Percentiles rank a stretch among this genome's conserved stretches.
These are phyloP conservation scores for Polypedilum vanderplanki DNA, from an alignment of 1,140 invertebrate species.

Conservation along the genomic window DNA sequence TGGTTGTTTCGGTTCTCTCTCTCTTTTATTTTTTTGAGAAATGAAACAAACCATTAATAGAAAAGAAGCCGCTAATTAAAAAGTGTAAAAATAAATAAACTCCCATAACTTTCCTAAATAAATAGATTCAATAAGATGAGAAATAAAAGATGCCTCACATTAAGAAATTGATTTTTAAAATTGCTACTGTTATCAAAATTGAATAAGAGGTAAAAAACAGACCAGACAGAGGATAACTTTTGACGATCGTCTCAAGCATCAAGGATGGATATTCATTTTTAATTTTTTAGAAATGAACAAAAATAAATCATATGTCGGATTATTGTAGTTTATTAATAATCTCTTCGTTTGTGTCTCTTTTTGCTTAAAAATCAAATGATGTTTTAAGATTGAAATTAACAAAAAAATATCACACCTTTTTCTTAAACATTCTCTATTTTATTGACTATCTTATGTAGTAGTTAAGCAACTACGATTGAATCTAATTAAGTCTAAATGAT, in stretches of 20 bases:
- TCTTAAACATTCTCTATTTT: no score
- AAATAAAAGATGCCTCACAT: no score
- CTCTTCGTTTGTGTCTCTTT: neutral
- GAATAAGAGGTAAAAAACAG: neutral
- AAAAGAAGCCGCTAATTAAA: constrained; percentile 14
- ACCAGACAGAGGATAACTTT: neutral
- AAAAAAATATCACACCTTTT: no score
- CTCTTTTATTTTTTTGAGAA: neutral
- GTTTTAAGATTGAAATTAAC: no score
- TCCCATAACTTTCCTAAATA: neutral
- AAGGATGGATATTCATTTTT: neutral
- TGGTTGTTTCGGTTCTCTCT: constrained; percentile 1
- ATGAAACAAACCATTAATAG: neutral
- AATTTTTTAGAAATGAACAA: neutral
- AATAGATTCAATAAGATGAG: neutral
- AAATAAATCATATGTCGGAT: constrained; percentile 26
- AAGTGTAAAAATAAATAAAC: constrained; percentile 15
- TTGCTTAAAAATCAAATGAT: neutral
- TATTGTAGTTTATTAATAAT: neutral
- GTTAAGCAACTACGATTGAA: no score
- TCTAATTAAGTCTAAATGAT: no score
- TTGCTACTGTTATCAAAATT: constrained; percentile 1
- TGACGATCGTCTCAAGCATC: neutral
- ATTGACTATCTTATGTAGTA: no score
- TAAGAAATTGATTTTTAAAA: neutral